phyloP scores from a whole-genome alignment of 1,140 invertebrate species.

The Drosophila ironensis region DNA sequence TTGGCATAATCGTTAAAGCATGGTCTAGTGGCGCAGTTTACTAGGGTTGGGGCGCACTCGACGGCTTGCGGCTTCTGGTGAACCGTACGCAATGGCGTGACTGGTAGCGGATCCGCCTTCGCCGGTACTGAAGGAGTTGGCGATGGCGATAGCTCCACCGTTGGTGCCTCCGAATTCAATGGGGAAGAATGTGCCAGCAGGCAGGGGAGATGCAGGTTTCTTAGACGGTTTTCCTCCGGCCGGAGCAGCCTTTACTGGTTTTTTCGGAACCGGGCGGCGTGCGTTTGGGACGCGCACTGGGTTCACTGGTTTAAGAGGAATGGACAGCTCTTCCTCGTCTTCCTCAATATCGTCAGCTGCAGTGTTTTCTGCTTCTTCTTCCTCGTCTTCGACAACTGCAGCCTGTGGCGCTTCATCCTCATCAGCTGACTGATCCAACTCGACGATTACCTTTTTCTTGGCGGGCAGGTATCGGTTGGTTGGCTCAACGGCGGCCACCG shows the following conservation, averaged over 20 bases:
- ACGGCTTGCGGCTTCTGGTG: slow-evolving; percentile 74
- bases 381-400: slow-evolving; percentile 58
- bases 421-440: slow-evolving; percentile 74
- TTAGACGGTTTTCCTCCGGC: slow-evolving; percentile 46
- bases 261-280: slow-evolving; percentile 60
- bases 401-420: slow-evolving; percentile 79
- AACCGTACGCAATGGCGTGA: slow-evolving; percentile 87
- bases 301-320: slow-evolving; percentile 51
- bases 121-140: slow-evolving; percentile 87
- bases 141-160: slow-evolving; percentile 85
- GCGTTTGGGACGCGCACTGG: slow-evolving; percentile 63
- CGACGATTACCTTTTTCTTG: slow-evolving; percentile 79
- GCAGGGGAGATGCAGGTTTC: slow-evolving; percentile 57
- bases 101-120: slow-evolving; percentile 86
- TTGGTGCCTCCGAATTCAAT: slow-evolving; percentile 84
- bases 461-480: slow-evolving; percentile 72
- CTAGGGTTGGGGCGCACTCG: slow-evolving; percentile 65
- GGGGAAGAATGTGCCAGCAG: slow-evolving; percentile 85
- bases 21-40: slow-evolving; percentile 70
- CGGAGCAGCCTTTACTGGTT: slow-evolving; percentile 52
- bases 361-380: slow-evolving; percentile 54
- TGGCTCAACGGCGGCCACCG: slow-evolving; percentile 58
- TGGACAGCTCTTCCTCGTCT: slow-evolving; percentile 51
- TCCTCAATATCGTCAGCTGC: slow-evolving; percentile 61
- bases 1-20: slow-evolving; percentile 34